A percentile compares a stretch with the other conserved stretches of the same genome.
Conservation (phyloP, 92 coral and sea anemone species). For the Zoanthus sociatus region DNA sequence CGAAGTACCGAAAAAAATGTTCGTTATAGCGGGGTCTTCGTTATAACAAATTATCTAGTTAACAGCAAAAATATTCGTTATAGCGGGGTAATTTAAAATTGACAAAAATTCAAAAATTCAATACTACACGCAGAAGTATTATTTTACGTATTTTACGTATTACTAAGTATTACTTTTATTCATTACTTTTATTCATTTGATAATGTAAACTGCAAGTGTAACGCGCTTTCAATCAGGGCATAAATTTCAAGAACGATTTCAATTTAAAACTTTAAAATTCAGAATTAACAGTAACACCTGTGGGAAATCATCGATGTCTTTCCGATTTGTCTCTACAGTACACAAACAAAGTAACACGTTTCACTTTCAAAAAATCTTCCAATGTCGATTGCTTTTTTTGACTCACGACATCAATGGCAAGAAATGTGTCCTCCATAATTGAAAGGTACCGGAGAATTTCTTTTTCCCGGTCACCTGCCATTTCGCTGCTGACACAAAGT, state of each 20-base stretch:
- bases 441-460: neutral
- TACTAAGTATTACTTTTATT: too few species aligned
- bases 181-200: slow-evolving; percentile 28
- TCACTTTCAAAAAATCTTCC: slow-evolving; percentile 49
- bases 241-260: slow-evolving; percentile 49
- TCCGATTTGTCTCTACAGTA: slow-evolving; percentile 38
- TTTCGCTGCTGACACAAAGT: slow-evolving; percentile 25
- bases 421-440: slow-evolving; percentile 13
- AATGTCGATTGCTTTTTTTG: slow-evolving; percentile 47
- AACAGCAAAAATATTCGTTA: slow-evolving; percentile 47
- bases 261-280: slow-evolving; percentile 55
- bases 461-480: slow-evolving; percentile 3
- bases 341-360: slow-evolving; percentile 39
- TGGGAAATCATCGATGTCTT: slow-evolving; percentile 43
- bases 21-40: slow-evolving; percentile 40
- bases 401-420: slow-evolving; percentile 44
- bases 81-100: slow-evolving; percentile 37
- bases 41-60: slow-evolving; percentile 40
- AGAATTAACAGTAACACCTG: slow-evolving; percentile 56
- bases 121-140: slow-evolving; percentile 26
- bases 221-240: neutral
- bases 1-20: neutral
- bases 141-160: too few species aligned
- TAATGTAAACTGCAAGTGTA: slow-evolving; percentile 31
- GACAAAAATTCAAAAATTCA: slow-evolving; percentile 54